phyloP scores from a whole-genome alignment of 2,888 invertebrate species.

The Allolobophora icterica region DNA sequence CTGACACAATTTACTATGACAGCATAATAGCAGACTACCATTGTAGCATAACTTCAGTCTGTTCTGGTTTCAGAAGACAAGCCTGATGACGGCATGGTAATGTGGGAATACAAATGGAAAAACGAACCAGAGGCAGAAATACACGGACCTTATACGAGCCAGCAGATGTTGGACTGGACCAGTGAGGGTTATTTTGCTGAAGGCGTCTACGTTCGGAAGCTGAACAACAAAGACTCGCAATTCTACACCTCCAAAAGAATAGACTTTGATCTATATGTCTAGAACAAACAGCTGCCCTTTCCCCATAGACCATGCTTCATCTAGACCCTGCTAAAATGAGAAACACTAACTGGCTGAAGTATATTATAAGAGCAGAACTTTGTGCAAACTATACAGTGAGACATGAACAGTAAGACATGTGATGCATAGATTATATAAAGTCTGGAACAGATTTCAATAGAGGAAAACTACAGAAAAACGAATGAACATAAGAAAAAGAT shows the following conservation, averaged over 20 bases:
- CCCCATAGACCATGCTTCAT: background rate
- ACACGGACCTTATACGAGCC: constrained; percentile 83
- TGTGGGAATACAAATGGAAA: constrained; percentile 92
- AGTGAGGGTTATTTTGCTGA: constrained; percentile 80
- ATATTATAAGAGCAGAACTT: background rate
- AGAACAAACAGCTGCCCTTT: constrained; percentile 13
- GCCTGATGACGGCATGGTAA: constrained; percentile 68
- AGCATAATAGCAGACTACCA: background rate
- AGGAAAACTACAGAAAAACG: background rate
- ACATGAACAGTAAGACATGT: background rate
- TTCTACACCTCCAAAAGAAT: constrained; percentile 88
- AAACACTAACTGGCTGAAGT: background rate
- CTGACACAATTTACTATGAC: background rate
- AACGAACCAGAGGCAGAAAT: constrained; percentile 77
- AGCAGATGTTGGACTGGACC: constrained; percentile 88
- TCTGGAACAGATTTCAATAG: background rate
- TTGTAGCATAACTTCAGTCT: background rate
- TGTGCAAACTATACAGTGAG: background rate
- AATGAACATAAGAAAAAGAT: too few species aligned
- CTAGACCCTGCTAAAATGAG: background rate
- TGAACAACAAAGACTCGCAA: constrained; percentile 71
- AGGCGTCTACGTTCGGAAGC: constrained; percentile 82
- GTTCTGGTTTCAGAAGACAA: constrained; percentile 7
- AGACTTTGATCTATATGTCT: constrained; percentile 85
- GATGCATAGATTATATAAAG: background rate